Evolutionary conservation across 2,888 invertebrate species (phyloP), one percentile per base, ranked within the genome.

Genomic region (Gandaritis pyraliata): DNA sequence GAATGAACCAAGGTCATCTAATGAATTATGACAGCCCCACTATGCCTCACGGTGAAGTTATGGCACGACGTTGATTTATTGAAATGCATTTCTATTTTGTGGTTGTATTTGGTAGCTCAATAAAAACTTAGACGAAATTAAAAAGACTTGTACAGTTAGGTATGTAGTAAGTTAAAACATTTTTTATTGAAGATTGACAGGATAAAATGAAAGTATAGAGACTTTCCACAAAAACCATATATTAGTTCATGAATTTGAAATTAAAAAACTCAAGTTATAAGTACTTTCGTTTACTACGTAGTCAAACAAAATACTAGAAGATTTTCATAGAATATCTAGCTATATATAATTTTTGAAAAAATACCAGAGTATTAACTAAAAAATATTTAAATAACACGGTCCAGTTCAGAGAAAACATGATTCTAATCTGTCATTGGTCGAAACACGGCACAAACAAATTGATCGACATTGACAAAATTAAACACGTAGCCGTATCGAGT

Each of bases 391-490:
- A 13, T 12, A 29, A 13, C 29, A n/a, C 13, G 43, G 23, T 23
- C 43, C 30, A 30, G 47, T 18, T 18, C 7, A 7, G 10, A 47
- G 29, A 30, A 55, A 47, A 63, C 63, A 58, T 46, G 58, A n/a
- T 13, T n/a, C 55, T 58, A 50, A 63, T 63, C 58, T 55, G 58
- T 63, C 53, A 57, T 49, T 59, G 64, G 56, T 12, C 52, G 48
- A 73, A 70, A 71, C 77, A 73, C 55, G 72, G 75, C 73, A 48
- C 57, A 61, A 68, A 74, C 71, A 76, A 79, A 78, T 79, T 80
- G 77, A 79, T 78, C 75, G 73, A 79, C 74, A 72, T 70, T 71
- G 78, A 77, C 78, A 74, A 81, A 85, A 83, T 81, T 81, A 81
- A 79, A 76, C 73, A 73, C 71, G 61, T 63, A 70, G 66, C 65